Percentiles rank a stretch among this genome's conserved stretches.
Evolutionary conservation across 2,888 invertebrate species (phyloP).

Genomic region (Ochlodes sylvanus): DNA sequence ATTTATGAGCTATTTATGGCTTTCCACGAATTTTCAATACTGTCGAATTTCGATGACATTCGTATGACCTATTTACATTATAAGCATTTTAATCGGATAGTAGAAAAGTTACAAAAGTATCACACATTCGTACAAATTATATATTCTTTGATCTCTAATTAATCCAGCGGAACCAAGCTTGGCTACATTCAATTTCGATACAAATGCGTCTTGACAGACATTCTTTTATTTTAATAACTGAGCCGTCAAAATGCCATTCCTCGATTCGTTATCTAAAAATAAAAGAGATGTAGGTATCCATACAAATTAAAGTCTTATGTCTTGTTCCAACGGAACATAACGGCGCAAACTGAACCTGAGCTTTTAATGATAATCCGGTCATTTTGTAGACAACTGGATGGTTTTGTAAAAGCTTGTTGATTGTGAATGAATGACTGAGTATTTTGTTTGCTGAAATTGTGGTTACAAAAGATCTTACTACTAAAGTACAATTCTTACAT

Average conservation of each 20-base stretch:
- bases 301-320: constrained; percentile 32
- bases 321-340: constrained; percentile 34
- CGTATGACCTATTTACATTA: too few species aligned
- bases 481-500: too few species aligned
- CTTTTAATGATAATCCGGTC: constrained; percentile 10
- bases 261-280: constrained; percentile 35
- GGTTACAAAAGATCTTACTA: too few species aligned
- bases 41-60: too few species aligned
- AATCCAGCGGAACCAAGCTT: constrained; percentile 12
- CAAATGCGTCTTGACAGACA: constrained; percentile 30
- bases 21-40: too few species aligned
- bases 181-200: constrained; percentile 22
- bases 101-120: neutral
- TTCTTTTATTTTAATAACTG: constrained; percentile 31
- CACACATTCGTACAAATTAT: neutral
- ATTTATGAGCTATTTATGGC: too few species aligned
- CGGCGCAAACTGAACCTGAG: constrained; percentile 15
- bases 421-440: too few species aligned
- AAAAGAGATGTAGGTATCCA: constrained; percentile 30
- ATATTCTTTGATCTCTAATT: neutral
- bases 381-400: neutral
- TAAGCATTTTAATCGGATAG: too few species aligned
- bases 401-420: neutral
- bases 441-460: too few species aligned
- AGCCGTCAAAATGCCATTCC: constrained; percentile 34